Evolutionary conservation across 2,888 invertebrate species (phyloP), one percentile per base, ranked within the genome.

Genomic region (Anthoptus insignis): DNA sequence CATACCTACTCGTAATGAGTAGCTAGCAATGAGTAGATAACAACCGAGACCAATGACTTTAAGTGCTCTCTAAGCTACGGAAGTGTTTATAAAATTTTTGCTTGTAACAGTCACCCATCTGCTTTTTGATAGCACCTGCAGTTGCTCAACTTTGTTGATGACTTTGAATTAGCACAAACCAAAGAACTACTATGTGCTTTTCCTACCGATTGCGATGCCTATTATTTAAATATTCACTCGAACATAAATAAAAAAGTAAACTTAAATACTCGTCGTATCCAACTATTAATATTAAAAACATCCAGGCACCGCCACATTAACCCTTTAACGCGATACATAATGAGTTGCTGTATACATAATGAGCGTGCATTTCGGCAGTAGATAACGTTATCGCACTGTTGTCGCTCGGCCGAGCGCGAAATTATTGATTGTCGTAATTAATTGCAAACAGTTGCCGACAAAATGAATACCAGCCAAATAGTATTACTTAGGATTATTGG

Each of bases 381-480:
- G 75, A 76, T 77, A 74, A 73, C 73, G 70, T 69, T 73, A 69
- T 75, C 71, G 69, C 86, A 84, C 84, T 78, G 82, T 84, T 84
- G 85, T 84, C 86, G 81, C 86, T 86, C 83, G 78, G 73, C 81
- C 78, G 76, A 88, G 88, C 89, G 80, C 81, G 77, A 86, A 86
- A 89, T 89, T 89, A 89, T 89, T 87, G 89, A 90, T 88, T 84
- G 82, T 84, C 83, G 85, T 88, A 88, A 89, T 89, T 90, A 89
- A 90, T 87, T 84, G 88, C 88, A 86, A 87, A 88, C 82, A 84
- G 79, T 57, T 76, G 78, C 67, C 73, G 81, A 81, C 83, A 81
- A 87, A 84, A 86, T 84, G 74, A 82, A 82, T 84, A 82, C 82
- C 77, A 76, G 78, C 80, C 83, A 76, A 80, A 77, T 61, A 47